Base-by-base conservation (phyloP, 2,797 vertebrate genomes). In the Malacoctenus gilli region DNA sequence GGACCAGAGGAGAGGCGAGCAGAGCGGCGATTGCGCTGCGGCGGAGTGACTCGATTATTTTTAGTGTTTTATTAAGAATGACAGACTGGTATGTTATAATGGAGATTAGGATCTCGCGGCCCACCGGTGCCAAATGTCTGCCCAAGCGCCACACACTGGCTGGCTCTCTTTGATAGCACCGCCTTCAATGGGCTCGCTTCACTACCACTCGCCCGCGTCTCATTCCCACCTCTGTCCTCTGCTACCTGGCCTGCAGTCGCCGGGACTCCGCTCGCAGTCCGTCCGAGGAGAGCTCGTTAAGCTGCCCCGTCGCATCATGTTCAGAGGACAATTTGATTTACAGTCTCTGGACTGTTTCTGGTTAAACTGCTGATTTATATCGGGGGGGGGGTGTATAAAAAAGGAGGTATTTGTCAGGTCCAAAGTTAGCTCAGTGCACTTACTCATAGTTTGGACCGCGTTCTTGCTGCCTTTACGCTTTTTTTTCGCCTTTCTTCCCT, bases 341-440 rank as follows among this genome's bases (percentile, higher is more conserved):
- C 68, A 71, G 69, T 49, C 40, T 72, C 36, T 69, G 40, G 48
- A 58, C 55, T 65, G 35, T 57, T 79, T 75, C 9, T 58, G 62
- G 48, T 57, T 75, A 61, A 56, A 73, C 80, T 77, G 73, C 35
- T 82, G 61, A 87, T 83, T 86, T 82, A 78, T 79, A 6, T 73
- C 49, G 75, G 68, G 49, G 39, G 71, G 68, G 68, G 72, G n/a
- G n/a, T n/a, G n/a, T n/a, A n/a, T n/a, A 84, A 84, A 87, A 82
- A 82, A 38, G 55, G 41, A 77, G 52, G 40, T 34, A 59, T 74
- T 75, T 72, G 47, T 68, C 48, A 64, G 54, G 54, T 78, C 72
- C 80, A 72, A 75, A 84, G 75, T 83, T 80, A 87, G 82, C 74
- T 83, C 79, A 77, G 56, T 59, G 66, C 75, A 53, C 68, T 87